Evolutionary conservation across 2,888 invertebrate species (phyloP), one percentile per base, ranked within the genome.

Genomic region (Stenotaenia linearis): DNA sequence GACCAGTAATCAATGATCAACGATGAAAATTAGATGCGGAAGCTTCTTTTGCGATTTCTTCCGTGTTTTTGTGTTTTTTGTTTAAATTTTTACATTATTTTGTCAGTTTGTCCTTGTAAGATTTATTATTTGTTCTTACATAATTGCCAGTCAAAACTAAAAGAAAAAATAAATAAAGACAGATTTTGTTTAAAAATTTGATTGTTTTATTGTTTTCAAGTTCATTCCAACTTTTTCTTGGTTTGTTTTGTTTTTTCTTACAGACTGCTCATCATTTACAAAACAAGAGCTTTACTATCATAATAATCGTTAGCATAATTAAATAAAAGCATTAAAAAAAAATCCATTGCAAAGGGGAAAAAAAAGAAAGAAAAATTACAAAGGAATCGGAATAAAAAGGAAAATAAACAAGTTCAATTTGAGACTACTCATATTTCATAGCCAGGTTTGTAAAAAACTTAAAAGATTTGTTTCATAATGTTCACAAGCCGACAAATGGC

Each of bases 401-500:
- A 45, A 45, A 7, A 15, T n/a, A 45, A 45, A 45, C 45, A n/a
- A 7, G 10, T n/a, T 0, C 12, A n/a, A 45, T 32, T 32, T 32
- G 5, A 32, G 32, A 32, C 50, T 50, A 50, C 18, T 18, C 18
- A n/a, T 18, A 21, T 69, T 21, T 81, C 80, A 87, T 79, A 88
- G 84, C 83, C 87, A 83, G 50, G 86, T 92, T 87, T 97, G 95
- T 83, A 98, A 88, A 87, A 97, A 98, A 83, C 95, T 95, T 80
- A 98, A 89, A 80, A 98, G 88, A 77, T 94, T 95, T 7, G 97
- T 96, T 87, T 98, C 98, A 86, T 97, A 97, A 87, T 98, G 98
- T 87, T 96, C 96, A 84, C 95, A 96, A 37, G 96, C 94, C 87
- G 96, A 96, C 85, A 96, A 90, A 84, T 94, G 95, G 80, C 98